A percentile compares a stretch with the other conserved stretches of the same genome.
Conservation (phyloP, 1,140 invertebrate species). For the Hyles euphorbiae region DNA sequence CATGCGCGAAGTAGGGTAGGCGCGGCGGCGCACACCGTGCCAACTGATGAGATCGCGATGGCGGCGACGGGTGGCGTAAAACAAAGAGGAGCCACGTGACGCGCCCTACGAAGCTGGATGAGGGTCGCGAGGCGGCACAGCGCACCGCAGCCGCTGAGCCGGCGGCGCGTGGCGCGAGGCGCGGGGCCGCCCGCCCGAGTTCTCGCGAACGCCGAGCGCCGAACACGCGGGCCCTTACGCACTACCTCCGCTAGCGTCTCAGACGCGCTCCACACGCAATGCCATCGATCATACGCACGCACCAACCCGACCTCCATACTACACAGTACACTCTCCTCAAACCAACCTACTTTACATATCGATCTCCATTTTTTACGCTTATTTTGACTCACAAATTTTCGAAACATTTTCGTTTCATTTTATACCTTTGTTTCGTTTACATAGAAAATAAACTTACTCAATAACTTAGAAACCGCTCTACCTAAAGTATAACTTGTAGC, state of each 20-base stretch:
- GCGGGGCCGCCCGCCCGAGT: conserved; percentile 21
- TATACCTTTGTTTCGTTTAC: background rate
- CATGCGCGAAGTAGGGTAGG: conserved; percentile 55
- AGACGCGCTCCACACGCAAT: conserved; percentile 48
- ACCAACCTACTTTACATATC: conserved; percentile 47
- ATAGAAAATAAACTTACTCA: background rate
- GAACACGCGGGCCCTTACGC: conserved; percentile 1
- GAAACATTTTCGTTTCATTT: background rate
- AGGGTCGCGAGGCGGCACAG: conserved; percentile 23
- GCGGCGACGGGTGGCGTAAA: conserved; percentile 39
- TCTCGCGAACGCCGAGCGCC: conserved; percentile 18
- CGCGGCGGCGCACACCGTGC: conserved; percentile 44
- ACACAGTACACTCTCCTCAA: conserved; percentile 13
- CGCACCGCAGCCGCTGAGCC: background rate
- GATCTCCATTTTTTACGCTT: conserved; percentile 21
- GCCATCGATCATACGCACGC: conserved; percentile 65
- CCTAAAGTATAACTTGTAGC: no score
- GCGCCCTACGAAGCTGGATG: conserved; percentile 30
- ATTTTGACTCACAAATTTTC: conserved; percentile 1
- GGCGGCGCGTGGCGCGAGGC: conserved; percentile 15
- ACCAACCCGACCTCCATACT: conserved; percentile 43
- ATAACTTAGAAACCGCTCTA: no score
- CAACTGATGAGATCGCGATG: conserved; percentile 33
- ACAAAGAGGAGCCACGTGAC: conserved; percentile 52
- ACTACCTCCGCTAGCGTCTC: conserved; percentile 31